Base-by-base conservation (phyloP, 2,888 invertebrate genomes). In the Halictus ligatus region DNA sequence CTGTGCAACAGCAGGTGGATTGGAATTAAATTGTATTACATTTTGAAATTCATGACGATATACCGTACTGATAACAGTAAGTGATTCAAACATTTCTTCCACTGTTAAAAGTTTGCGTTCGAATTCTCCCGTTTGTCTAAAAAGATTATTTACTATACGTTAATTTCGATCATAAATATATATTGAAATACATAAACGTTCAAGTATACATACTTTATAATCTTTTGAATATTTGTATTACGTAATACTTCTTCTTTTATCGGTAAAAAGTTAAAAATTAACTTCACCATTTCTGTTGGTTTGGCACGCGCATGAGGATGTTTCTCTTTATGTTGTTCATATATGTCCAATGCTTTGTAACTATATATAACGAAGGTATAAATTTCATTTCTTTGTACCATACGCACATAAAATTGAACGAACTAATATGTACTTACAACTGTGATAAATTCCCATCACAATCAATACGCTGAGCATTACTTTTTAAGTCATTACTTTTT, bases 191-290 rank as follows among this genome's bases (percentile, higher is more conserved):
- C 12, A 40, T 10, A 15, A 46, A 58, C 71, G 21, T 15, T 13
- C 29, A 18, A 12, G 46, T 67, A 29, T 78, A 86, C 84, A 12
- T 85, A 90, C 87, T 84, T 89, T 54, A 84, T 81, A 74, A 90
- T 76, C 60, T 81, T 73, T 10, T n/a, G 13, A 54, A 91, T 86
- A 76, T 88, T 87, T 75, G 84, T 40, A 60, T 96, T 95, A 81
- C 93, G 92, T 69, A 97, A 92, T 83, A 96, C 95, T 90, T 95
- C 95, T 88, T 96, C 96, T 89, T 96, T 95, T 7, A 96, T 92
- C 93, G 96, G 96, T 0, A 97, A 94, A 83, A 96, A 96, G 80
- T 96, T 95, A 87, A 96, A 96, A 58, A 97, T 95, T 73, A 96
- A 93, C 92, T 96, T 96, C 40, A 96, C 96, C 91, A 97, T 96